Evolutionary conservation across 1,140 invertebrate genomes (phyloP).

Genomic region (Pantala flavescens): DNA sequence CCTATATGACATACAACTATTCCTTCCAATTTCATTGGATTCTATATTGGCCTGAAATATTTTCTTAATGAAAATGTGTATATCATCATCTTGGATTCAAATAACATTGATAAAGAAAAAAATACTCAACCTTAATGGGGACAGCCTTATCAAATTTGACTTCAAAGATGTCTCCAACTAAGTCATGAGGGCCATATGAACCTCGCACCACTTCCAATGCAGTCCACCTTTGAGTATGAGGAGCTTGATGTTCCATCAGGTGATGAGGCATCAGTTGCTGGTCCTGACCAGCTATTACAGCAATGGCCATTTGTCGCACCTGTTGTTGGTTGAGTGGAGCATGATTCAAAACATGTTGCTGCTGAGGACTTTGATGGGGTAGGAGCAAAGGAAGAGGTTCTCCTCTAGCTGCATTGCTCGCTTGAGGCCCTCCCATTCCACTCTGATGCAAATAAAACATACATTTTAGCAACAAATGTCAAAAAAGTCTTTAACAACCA

Average conservation of each 20-base stretch:
- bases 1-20: too few species aligned
- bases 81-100: too few species aligned
- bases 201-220: conserved; percentile 61
- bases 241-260: conserved; percentile 36
- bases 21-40: too few species aligned
- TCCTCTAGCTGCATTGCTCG: neutral
- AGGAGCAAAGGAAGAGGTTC: neutral
- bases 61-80: too few species aligned
- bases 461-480: neutral
- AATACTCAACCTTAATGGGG: conserved; percentile 57
- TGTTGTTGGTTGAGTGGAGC: neutral
- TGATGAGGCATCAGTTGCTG: neutral
- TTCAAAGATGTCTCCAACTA: conserved; percentile 59
- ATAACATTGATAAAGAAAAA: too few species aligned
- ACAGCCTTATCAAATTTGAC: conserved; percentile 85
- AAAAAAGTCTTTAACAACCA: neutral
- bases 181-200: conserved; percentile 64
- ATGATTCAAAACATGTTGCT: neutral
- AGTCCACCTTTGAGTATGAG: conserved; percentile 56
- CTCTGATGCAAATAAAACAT: neutral
- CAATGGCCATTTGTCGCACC: neutral
- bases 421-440: neutral
- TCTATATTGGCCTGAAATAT: too few species aligned
- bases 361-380: neutral
- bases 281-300: neutral